phyloP scores from a whole-genome alignment of 2,113 vertebrate species.

The Corydoras sp. region DNA sequence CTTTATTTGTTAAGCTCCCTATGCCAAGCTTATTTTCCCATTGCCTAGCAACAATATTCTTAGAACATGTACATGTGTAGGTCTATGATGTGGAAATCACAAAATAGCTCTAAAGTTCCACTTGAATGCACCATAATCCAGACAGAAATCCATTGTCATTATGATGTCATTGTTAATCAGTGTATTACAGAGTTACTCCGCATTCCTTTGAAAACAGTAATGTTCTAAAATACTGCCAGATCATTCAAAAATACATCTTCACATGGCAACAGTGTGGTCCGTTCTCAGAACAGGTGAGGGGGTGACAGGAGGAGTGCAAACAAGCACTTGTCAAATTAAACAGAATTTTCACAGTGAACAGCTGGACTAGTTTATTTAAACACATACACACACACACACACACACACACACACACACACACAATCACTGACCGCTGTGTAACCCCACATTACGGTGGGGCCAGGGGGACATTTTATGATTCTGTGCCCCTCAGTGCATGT shows the following conservation, averaged over 20 bases:
- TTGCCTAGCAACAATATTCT: no score
- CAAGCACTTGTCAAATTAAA: constrained; percentile 63
- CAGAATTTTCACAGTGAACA: constrained; percentile 86
- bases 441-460: constrained; percentile 75
- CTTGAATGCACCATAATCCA: no score
- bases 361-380: constrained; percentile 94
- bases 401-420: constrained; percentile 68
- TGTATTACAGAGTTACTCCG: background rate
- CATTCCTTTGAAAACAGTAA: background rate
- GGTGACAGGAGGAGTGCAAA: constrained; percentile 58
- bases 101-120: no score
- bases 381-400: constrained; percentile 71
- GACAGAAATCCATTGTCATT: no score
- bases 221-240: background rate
- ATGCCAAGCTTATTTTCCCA: no score
- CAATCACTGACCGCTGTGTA: constrained; percentile 76
- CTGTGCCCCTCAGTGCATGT: constrained; percentile 62
- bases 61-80: no score
- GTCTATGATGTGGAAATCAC: no score
- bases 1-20: no score
- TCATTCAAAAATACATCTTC: background rate
- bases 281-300: constrained; percentile 42
- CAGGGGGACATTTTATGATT: constrained; percentile 79
- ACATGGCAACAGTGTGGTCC: constrained; percentile 14
- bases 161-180: background rate